Evolutionary conservation across 2,113 vertebrate species (phyloP).

Genomic region (Neopipo cinnamomea): DNA sequence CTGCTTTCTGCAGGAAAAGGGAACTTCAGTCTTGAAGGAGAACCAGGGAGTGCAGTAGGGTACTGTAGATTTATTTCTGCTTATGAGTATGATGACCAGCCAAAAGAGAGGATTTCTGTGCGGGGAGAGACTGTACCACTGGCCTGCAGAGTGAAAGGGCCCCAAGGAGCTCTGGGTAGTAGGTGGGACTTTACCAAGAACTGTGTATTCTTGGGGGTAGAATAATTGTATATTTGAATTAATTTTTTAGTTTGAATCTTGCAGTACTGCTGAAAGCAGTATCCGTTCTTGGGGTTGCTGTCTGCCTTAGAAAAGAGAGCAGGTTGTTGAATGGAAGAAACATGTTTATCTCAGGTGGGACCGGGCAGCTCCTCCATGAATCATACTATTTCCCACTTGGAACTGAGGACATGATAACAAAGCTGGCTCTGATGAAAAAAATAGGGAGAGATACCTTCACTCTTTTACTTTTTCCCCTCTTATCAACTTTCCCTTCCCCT

Average conservation of each 20-base stretch:
- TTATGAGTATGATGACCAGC: not conserved
- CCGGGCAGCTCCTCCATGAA: not conserved
- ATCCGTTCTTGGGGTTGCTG: not conserved
- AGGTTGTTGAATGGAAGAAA: not conserved
- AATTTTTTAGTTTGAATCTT: not conserved
- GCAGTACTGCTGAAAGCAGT: not conserved
- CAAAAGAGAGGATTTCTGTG: not conserved
- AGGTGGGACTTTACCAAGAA: not conserved
- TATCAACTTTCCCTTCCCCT: not conserved
- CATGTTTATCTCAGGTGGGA: not conserved
- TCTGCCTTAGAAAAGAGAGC: not conserved
- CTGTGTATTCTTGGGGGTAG: not conserved
- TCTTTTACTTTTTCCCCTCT: not conserved
- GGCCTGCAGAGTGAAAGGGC: not conserved
- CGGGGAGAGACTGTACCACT: fast-evolving
- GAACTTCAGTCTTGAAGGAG: not conserved
- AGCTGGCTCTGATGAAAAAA: not conserved
- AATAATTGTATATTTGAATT: not conserved
- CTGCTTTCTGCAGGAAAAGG: not conserved
- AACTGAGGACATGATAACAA: not conserved
- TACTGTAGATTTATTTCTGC: not conserved
- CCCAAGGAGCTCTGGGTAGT: not conserved
- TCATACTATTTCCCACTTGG: not conserved
- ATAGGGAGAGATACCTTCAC: not conserved
- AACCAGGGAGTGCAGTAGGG: fast-evolving